Conservation (phyloP, 2,113 vertebrate species). For the Vulpes lagopus region DNA sequence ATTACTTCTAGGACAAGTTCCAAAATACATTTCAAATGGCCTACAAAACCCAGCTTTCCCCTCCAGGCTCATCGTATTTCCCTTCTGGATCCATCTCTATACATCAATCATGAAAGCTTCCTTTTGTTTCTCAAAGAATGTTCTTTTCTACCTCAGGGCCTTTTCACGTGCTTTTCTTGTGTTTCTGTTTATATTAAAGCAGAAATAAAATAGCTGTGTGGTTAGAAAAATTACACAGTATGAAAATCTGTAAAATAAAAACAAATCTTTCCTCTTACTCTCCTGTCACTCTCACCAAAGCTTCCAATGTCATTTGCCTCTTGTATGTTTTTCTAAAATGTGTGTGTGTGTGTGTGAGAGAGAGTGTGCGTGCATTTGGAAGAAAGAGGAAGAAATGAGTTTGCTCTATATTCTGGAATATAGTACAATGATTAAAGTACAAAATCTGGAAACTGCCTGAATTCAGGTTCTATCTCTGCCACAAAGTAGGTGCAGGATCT, state of each 20-base stretch:
- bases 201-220: background rate
- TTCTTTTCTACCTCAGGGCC: background rate
- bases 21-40: background rate
- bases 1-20: slow-evolving; percentile 53
- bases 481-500: background rate
- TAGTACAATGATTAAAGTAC: background rate
- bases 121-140: background rate
- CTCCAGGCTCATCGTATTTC: background rate
- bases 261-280: background rate
- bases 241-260: background rate
- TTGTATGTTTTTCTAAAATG: background rate
- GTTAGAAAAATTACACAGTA: background rate
- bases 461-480: background rate
- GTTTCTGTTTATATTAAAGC: background rate
- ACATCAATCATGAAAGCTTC: background rate
- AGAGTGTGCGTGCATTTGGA: background rate
- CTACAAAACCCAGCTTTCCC: background rate
- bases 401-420: background rate
- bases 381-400: background rate
- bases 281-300: background rate
- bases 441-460: background rate
- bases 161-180: background rate
- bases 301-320: background rate
- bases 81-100: background rate
- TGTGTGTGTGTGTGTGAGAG: background rate